Conservation (phyloP, 2,797 vertebrate genomes). For the Phrynocephalus forsythii region DNA sequence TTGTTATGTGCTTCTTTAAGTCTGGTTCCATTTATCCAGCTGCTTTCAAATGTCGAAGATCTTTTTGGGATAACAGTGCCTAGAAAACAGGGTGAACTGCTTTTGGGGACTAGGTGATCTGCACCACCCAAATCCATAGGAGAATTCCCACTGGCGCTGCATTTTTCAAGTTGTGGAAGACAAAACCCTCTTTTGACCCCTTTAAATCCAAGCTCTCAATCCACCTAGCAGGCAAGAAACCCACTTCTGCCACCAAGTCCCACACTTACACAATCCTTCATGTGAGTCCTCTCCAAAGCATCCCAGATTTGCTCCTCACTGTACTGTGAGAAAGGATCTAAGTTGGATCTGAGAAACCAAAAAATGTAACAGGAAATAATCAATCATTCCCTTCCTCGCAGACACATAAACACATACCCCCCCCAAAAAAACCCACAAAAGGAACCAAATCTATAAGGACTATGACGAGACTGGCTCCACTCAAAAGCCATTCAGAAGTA, state of each 20-base stretch:
- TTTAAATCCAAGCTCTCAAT: background rate
- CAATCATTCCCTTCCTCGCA: background rate
- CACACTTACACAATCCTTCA: constrained; percentile 93
- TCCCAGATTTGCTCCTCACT: constrained; percentile 91
- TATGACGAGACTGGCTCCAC: background rate
- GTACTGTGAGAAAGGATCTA: constrained; percentile 90
- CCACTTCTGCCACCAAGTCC: background rate
- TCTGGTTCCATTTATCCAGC: background rate
- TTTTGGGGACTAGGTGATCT: background rate
- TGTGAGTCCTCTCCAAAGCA: constrained; percentile 91
- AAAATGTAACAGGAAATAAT: constrained; percentile 41
- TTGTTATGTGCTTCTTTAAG: background rate
- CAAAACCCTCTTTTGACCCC: background rate
- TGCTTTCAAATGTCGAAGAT: background rate
- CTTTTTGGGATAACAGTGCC: background rate
- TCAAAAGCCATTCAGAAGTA: background rate
- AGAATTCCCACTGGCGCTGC: too few relatives aligned
- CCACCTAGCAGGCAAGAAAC: too few relatives aligned
- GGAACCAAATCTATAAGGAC: constrained; percentile 1
- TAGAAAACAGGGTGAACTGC: background rate
- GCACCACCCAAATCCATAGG: too few relatives aligned
- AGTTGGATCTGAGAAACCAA: constrained; percentile 83
- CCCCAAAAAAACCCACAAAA: background rate
- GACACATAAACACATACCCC: background rate
- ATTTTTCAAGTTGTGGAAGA: too few relatives aligned